Evolutionary conservation across 2,113 vertebrate genomes (phyloP).

Genomic region (Lepus timidus): DNA sequence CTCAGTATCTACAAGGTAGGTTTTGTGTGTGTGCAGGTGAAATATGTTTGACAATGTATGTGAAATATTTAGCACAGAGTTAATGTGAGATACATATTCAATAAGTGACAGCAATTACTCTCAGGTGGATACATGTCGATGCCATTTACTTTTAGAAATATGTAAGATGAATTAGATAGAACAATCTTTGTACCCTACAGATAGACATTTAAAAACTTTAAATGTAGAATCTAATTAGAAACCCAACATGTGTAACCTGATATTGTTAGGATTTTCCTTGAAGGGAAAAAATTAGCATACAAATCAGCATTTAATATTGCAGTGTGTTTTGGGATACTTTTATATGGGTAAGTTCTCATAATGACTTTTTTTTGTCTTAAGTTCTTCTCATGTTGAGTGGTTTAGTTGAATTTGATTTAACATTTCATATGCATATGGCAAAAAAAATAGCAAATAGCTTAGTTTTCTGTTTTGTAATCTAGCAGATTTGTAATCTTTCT

Average conservation of each 20-base stretch:
- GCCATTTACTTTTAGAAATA: constrained; percentile 60
- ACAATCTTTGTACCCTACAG: constrained; percentile 68
- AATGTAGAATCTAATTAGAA: constrained; percentile 68
- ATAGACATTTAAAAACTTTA: constrained; percentile 64
- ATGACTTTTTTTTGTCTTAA: constrained; percentile 50
- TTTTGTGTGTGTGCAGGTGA: constrained; percentile 11
- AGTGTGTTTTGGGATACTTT: constrained; percentile 35
- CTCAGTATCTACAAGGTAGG: not conserved
- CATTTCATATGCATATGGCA: not conserved
- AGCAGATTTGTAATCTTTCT: not conserved
- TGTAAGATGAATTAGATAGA: constrained; percentile 70
- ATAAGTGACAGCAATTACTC: constrained; percentile 20
- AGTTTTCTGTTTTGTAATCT: constrained; percentile 24
- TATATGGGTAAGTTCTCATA: constrained; percentile 49
- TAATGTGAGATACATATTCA: constrained; percentile 58
- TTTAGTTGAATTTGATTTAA: constrained; percentile 57
- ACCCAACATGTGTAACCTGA: constrained; percentile 55
- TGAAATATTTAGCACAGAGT: constrained; percentile 51
- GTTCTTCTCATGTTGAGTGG: constrained; percentile 18
- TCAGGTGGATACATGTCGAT: constrained; percentile 10
- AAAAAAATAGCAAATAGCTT: not conserved
- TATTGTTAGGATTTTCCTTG: constrained; percentile 70
- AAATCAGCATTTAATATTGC: constrained; percentile 59
- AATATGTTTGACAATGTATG: not conserved
- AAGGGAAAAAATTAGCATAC: constrained; percentile 67